Conservation (phyloP, 2,797 vertebrate species). For the Sphenodon punctatus region DNA sequence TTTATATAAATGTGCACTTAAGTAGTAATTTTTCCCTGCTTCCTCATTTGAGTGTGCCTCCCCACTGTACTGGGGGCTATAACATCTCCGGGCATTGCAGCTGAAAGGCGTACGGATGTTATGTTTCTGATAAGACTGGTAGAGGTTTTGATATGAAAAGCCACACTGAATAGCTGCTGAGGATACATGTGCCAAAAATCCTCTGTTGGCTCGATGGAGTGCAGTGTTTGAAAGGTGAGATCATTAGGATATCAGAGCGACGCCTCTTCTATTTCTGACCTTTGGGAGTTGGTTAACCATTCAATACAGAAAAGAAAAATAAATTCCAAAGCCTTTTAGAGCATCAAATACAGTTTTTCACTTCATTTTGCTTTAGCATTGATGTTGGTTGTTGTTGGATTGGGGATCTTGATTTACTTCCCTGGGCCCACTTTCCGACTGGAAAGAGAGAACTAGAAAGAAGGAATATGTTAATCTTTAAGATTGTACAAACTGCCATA, state of each 20-base stretch:
- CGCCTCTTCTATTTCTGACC: slow-evolving; percentile 1
- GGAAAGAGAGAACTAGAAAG: too few relatives aligned
- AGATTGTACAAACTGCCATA: too few relatives aligned
- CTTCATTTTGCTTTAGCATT: not conserved
- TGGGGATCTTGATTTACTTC: too few relatives aligned
- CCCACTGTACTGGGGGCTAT: too few relatives aligned
- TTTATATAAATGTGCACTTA: too few relatives aligned
- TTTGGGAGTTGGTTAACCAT: not conserved
- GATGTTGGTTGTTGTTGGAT: not conserved
- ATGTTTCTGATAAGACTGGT: not conserved
- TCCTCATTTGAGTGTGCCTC: too few relatives aligned
- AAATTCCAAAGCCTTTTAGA: not conserved
- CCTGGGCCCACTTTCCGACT: too few relatives aligned
- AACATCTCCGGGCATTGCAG: too few relatives aligned
- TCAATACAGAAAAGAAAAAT: not conserved
- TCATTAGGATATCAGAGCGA: not conserved
- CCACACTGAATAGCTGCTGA: not conserved
- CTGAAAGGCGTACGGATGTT: fast-evolving
- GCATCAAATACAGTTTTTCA: not conserved
- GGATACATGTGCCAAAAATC: not conserved
- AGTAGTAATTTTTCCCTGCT: too few relatives aligned
- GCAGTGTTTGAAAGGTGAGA: slow-evolving; percentile 37
- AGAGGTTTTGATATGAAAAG: not conserved
- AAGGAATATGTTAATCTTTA: too few relatives aligned
- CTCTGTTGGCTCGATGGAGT: not conserved